Conservation (phyloP, 2,888 invertebrate species). For the Xylota sylvarum region DNA sequence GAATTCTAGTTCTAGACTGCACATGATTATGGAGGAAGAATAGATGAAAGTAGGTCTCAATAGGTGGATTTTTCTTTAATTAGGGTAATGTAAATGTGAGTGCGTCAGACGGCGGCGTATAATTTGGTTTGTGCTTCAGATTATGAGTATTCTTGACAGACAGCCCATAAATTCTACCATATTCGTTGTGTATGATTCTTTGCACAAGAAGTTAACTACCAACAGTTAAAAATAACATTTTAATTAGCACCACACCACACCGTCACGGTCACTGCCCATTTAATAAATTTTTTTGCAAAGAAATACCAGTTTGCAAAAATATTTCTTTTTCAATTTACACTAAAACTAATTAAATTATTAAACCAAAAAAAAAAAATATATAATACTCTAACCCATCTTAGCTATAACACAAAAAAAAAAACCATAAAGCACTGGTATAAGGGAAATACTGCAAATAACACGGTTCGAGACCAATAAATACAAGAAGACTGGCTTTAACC, state of each 20-base stretch:
- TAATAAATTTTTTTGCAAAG: neutral
- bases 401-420: neutral
- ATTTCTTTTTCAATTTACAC: conserved; percentile 6
- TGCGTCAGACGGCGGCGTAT: too few species aligned
- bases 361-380: neutral
- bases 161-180: too few species aligned
- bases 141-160: neutral
- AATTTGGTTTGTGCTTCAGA: too few species aligned
- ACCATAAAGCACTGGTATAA: conserved; percentile 1
- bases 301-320: neutral
- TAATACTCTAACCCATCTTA: neutral
- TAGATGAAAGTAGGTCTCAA: neutral
- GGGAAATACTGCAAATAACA: conserved; percentile 5
- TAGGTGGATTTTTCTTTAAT: neutral
- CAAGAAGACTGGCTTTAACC: conserved; percentile 9
- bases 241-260: neutral
- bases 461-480: neutral
- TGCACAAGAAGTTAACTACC: neutral
- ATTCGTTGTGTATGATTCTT: too few species aligned
- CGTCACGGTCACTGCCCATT: neutral
- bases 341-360: conserved; percentile 7
- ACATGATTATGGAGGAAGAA: neutral
- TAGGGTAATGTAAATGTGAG: neutral
- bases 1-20: neutral
- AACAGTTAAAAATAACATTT: neutral